phyloP scores from a whole-genome alignment of 2,888 invertebrate genomes.

The Therioaphis trifolii region DNA sequence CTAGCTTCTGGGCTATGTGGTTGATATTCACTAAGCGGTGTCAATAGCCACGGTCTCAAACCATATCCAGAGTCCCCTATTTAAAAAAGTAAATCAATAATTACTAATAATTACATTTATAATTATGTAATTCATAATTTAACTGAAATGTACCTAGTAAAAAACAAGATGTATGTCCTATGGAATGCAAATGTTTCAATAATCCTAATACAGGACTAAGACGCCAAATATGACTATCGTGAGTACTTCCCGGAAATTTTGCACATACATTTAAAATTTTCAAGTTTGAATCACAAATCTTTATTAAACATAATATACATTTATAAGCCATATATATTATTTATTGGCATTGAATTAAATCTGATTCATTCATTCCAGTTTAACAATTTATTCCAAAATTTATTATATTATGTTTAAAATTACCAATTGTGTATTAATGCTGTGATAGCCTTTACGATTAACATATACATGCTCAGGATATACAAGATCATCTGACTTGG shows the following conservation, averaged over 20 bases:
- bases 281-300: slow-evolving; percentile 42
- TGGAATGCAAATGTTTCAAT: slow-evolving; percentile 1
- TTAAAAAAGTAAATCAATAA: slow-evolving; percentile 6
- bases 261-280: slow-evolving; percentile 48
- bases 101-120: not conserved
- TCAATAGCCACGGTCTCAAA: slow-evolving; percentile 33
- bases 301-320: not conserved
- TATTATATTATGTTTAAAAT: not conserved
- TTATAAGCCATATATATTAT: not conserved
- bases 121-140: not conserved
- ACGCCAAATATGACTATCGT: slow-evolving; percentile 36
- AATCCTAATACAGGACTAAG: slow-evolving; percentile 22
- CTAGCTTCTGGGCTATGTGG: slow-evolving; percentile 18
- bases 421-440: slow-evolving; percentile 21
- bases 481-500: not conserved
- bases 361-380: no score
- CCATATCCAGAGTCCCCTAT: slow-evolving; percentile 53
- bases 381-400: not conserved
- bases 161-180: not conserved
- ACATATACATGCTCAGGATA: slow-evolving; percentile 15
- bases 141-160: slow-evolving; percentile 8
- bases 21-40: slow-evolving; percentile 15
- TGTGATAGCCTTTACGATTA: slow-evolving; percentile 14
- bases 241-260: slow-evolving; percentile 40
- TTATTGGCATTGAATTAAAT: no score